Conservation (phyloP, 2,888 invertebrate genomes). For the Coecobrya sp. region DNA sequence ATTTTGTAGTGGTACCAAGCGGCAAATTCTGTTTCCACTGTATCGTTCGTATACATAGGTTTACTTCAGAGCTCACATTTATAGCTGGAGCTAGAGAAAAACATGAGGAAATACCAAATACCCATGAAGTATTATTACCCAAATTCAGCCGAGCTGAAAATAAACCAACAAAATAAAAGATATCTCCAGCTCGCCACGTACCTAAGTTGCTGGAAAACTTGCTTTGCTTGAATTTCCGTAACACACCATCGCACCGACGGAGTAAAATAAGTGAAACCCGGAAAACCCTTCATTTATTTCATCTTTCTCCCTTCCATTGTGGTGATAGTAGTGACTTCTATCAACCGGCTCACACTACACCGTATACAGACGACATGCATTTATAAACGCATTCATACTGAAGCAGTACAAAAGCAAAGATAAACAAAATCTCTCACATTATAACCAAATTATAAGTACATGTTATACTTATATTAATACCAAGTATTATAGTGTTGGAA, state of each 20-base stretch:
- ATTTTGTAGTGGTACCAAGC: conserved; percentile 2
- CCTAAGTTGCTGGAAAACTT: conserved; percentile 37
- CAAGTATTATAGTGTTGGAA: not conserved
- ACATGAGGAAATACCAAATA: conserved; percentile 44
- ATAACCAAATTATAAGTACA: conserved; percentile 43
- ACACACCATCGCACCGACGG: conserved; percentile 29
- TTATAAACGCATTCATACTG: conserved; percentile 36
- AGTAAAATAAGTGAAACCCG: conserved; percentile 56
- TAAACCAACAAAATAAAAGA: conserved; percentile 80
- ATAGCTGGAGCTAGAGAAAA: conserved; percentile 44
- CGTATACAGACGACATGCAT: not conserved
- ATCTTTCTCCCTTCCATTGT: conserved; percentile 49
- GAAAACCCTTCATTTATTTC: conserved; percentile 67
- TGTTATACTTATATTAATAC: conserved; percentile 7
- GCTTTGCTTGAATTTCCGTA: conserved; percentile 25
- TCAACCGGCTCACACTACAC: not conserved
- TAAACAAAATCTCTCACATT: conserved; percentile 47
- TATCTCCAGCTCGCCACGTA: conserved; percentile 69
- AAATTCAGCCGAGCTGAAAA: conserved; percentile 80
- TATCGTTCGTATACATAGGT: not conserved
- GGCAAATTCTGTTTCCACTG: not conserved
- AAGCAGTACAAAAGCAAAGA: conserved; percentile 35
- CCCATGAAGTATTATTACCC: conserved; percentile 75
- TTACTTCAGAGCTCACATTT: conserved; percentile 41
- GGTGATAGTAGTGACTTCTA: not conserved